Evolutionary conservation across 2,797 vertebrate species (phyloP).

Genomic region (Dallia pectoralis): DNA sequence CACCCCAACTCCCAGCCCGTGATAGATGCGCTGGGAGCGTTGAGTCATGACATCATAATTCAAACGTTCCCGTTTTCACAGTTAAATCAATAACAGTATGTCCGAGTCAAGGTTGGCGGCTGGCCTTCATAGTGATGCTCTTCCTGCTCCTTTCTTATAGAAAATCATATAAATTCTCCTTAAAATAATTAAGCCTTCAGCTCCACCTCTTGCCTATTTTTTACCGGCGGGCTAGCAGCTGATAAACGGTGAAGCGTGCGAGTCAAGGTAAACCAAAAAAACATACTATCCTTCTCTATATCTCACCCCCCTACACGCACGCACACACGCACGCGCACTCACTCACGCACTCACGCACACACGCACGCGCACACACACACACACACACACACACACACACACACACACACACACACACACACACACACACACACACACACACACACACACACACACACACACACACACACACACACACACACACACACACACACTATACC

Average conservation of each 20-base stretch:
- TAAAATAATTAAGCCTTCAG: constrained; percentile 78
- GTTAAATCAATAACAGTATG: constrained; percentile 78
- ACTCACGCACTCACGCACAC: constrained; percentile 3
- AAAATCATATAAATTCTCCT: constrained; percentile 76
- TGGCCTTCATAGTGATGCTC: constrained; percentile 67
- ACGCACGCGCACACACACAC: constrained; percentile 33
- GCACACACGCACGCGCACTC: constrained; percentile 28
- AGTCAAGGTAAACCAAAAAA: constrained; percentile 64
- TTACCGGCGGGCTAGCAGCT: constrained; percentile 51
- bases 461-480: constrained; percentile 28
- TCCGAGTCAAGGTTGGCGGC: constrained; percentile 74
- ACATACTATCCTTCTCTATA: constrained; percentile 33
- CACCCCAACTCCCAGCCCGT: constrained; percentile 41
- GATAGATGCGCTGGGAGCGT: constrained; percentile 69
- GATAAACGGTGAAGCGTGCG: constrained; percentile 60
- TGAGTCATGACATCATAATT: constrained; percentile 80
- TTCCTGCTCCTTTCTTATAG: constrained; percentile 65
- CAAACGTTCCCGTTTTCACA: constrained; percentile 73
- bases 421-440: constrained; percentile 4
- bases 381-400: constrained; percentile 32
- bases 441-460: constrained; percentile 37
- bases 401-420: constrained; percentile 23
- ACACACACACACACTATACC: neutral
- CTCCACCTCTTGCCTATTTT: constrained; percentile 61
- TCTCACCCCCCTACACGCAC: constrained; percentile 36